These are phyloP conservation scores for Tipula helvola DNA, from an alignment of 2,888 invertebrate genomes.

Conservation along the genomic window DNA sequence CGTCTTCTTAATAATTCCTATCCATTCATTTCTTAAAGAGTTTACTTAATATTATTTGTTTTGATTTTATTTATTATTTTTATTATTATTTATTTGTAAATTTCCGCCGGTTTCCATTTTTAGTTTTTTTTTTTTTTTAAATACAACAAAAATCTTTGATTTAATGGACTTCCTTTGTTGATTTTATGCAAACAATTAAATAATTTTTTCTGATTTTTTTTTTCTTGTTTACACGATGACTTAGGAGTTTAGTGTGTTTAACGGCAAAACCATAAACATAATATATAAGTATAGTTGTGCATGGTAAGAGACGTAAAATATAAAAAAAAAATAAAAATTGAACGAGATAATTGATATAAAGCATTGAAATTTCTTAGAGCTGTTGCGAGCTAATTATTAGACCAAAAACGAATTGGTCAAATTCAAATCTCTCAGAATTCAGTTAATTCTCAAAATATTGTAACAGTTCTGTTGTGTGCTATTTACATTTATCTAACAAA, in stretches of 20 bases:
- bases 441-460: too few species aligned
- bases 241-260: background rate
- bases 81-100: slow-evolving; percentile 4
- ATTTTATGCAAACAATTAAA: background rate
- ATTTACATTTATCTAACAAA: too few species aligned
- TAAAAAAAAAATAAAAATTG: background rate
- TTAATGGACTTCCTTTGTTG: background rate
- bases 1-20: background rate
- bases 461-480: too few species aligned
- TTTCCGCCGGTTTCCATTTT: background rate
- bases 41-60: background rate
- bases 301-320: background rate
- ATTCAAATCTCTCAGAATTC: too few species aligned
- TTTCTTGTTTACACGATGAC: background rate
- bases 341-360: background rate
- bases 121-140: background rate
- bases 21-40: background rate
- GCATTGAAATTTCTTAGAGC: too few species aligned
- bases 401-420: too few species aligned
- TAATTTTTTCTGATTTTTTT: background rate
- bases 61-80: background rate
- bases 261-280: background rate
- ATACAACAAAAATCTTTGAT: background rate
- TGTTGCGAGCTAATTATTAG: too few species aligned
- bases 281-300: background rate